phyloP scores from a whole-genome alignment of 1,140 invertebrate genomes.

The Lerema accius region DNA sequence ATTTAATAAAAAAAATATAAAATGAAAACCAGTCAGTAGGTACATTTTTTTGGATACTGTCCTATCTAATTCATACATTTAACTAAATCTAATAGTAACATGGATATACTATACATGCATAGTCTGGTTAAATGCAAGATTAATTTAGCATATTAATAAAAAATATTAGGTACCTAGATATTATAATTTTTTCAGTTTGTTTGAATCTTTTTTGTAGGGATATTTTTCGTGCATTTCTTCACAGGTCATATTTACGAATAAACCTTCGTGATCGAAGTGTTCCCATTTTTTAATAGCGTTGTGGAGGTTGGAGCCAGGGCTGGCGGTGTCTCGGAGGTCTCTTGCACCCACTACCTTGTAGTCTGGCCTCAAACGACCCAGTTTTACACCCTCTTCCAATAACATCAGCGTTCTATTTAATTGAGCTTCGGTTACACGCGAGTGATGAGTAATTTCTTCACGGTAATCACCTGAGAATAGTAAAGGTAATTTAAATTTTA shows the following conservation, averaged over 20 bases:
- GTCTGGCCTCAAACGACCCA: conserved; percentile 52
- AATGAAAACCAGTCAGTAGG: not conserved
- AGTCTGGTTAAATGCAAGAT: conserved; percentile 10
- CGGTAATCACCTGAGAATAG: conserved; percentile 66
- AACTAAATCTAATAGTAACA: not conserved
- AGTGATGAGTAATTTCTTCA: conserved; percentile 47
- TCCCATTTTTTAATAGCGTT: conserved; percentile 48
- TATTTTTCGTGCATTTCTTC: conserved; percentile 51
- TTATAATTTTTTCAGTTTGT: too few species aligned
- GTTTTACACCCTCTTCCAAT: conserved; percentile 52
- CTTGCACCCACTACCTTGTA: conserved; percentile 58
- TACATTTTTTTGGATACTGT: not conserved
- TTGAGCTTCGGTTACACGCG: conserved; percentile 51
- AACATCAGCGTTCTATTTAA: conserved; percentile 52
- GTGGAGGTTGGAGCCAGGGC: conserved; percentile 63
- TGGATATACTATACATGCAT: not conserved
- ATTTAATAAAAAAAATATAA: conserved; percentile 16
- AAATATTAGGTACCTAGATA: too few species aligned
- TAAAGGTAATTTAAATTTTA: conserved; percentile 9
- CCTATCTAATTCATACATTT: not conserved
- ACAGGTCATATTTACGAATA: conserved; percentile 47
- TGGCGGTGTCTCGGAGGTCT: conserved; percentile 49
- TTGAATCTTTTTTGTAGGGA: conserved; percentile 18
- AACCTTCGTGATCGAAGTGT: conserved; percentile 52
- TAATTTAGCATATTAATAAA: not conserved